Base-by-base conservation (phyloP, 2,113 vertebrate genomes). In the Calidris pygmaea region DNA sequence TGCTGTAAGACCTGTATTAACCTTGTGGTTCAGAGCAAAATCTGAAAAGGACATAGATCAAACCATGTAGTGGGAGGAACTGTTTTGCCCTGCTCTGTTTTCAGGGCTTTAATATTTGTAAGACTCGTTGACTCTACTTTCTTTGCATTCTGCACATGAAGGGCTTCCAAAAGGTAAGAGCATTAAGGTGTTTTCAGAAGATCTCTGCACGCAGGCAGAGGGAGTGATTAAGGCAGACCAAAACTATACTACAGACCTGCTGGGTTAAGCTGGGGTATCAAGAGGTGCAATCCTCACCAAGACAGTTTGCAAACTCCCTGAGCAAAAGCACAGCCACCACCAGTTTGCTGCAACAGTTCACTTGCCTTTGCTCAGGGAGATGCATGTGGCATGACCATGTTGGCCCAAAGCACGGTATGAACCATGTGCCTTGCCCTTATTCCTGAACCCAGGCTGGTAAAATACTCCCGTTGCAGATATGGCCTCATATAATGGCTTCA, bases 131-230 rank as follows among this genome's bases (percentile, higher is more conserved):
- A 12, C 34, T 71, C 20, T 20, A 14, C 9, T 68, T 79, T 18
- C 14, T 59, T 82, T 84, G 22, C 60, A 37, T 32, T 52, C 32
- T 77, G 53, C 71, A 59, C 8, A 18, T 17, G 19, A 87, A 58
- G 30, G 16, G 1, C n/a, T 80, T 62, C 45, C 35, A 58, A 84
- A 88, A 63, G 7, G 19, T 17, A 19, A 56, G 73, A 94, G 23
- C 34, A 83, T 67, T 35, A 45, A 86, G 48, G 3, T 65, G 23
- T 66, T 83, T 80, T 48, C 86, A 71, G 70, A 82, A 82, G 9
- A 48, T 22, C 12, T 35, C 27, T 66, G 24, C 1, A 0, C 0
- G 1, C 24, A 20, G 32, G 70, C 24, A 62, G 20, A 15, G 29
- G 59, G 18, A 21, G 60, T 18, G 20, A 75, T 67, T 55, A n/a